A percentile compares a stretch with the other conserved stretches of the same genome.
Evolutionary conservation across 2,113 vertebrate genomes (phyloP).

Genomic region (Corapipo altera): DNA sequence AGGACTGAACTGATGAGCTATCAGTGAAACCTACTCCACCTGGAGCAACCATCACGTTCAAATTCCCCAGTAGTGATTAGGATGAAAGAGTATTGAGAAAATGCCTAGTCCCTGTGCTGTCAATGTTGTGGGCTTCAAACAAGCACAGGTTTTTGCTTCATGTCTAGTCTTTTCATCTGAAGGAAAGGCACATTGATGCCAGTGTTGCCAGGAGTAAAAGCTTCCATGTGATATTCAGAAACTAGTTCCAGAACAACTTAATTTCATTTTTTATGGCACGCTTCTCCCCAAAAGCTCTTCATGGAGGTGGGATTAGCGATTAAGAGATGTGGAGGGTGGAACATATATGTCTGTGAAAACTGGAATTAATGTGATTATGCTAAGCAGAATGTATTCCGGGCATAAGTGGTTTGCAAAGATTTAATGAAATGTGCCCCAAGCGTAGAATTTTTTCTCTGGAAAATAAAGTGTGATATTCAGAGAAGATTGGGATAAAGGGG

Average conservation of each 20-base stretch:
- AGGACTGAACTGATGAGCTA: neutral
- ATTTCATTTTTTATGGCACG: neutral
- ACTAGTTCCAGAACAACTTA: neutral
- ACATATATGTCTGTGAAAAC: neutral
- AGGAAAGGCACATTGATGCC: neutral
- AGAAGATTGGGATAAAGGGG: neutral
- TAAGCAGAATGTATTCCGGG: constrained; percentile 15
- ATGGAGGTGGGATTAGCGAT: neutral
- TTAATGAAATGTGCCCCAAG: constrained; percentile 37
- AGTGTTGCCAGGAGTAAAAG: neutral
- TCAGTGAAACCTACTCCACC: neutral
- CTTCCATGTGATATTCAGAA: neutral
- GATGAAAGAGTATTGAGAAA: neutral
- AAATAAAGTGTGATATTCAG: neutral
- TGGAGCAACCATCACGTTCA: neutral
- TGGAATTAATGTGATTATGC: constrained; percentile 40
- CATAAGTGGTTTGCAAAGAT: neutral
- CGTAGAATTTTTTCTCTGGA: neutral
- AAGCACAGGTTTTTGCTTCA: neutral
- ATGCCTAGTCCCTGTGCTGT: neutral
- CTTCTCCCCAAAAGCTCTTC: neutral
- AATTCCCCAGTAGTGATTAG: neutral
- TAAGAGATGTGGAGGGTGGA: constrained; percentile 1
- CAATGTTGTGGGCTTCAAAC: neutral
- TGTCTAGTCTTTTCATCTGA: neutral